A percentile compares a stretch with the other conserved stretches of the same genome.
These are phyloP conservation scores for Vannuccia rotundouncinata DNA, from an alignment of 2,888 invertebrate genomes.

Conservation along the genomic window DNA sequence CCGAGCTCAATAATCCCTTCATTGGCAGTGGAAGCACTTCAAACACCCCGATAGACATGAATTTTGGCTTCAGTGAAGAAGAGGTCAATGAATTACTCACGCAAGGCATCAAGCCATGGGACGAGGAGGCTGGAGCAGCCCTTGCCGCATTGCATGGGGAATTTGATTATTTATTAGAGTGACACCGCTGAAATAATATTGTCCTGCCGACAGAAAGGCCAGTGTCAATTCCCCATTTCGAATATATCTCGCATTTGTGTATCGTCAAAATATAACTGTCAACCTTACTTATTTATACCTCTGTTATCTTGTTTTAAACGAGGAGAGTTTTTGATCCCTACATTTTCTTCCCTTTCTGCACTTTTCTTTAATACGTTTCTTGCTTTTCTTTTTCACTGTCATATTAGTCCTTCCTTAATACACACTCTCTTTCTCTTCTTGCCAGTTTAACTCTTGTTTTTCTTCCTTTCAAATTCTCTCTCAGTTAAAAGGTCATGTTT, in stretches of 20 bases:
- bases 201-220: too few relatives aligned
- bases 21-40: not conserved
- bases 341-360: not conserved
- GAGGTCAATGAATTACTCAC: constrained; percentile 33
- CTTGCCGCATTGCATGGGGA: constrained; percentile 22
- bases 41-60: not conserved
- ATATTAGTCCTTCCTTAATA: not conserved
- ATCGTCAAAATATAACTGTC: not conserved
- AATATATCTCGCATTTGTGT: too few relatives aligned
- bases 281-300: not conserved
- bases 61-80: constrained; percentile 25
- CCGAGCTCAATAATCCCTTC: too few relatives aligned
- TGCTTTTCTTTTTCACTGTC: not conserved
- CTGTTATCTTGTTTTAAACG: not conserved
- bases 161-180: constrained; percentile 27
- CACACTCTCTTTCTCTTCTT: not conserved
- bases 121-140: constrained; percentile 12
- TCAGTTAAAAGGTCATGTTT: not conserved
- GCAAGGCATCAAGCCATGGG: constrained; percentile 33
- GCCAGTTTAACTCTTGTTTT: too few relatives aligned
- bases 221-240: too few relatives aligned
- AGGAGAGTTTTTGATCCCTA: not conserved
- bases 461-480: not conserved
- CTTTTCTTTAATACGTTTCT: not conserved
- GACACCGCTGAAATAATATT: too few relatives aligned